Conservation (phyloP, 2,888 invertebrate genomes). For the Pristionchus entomophagus region DNA sequence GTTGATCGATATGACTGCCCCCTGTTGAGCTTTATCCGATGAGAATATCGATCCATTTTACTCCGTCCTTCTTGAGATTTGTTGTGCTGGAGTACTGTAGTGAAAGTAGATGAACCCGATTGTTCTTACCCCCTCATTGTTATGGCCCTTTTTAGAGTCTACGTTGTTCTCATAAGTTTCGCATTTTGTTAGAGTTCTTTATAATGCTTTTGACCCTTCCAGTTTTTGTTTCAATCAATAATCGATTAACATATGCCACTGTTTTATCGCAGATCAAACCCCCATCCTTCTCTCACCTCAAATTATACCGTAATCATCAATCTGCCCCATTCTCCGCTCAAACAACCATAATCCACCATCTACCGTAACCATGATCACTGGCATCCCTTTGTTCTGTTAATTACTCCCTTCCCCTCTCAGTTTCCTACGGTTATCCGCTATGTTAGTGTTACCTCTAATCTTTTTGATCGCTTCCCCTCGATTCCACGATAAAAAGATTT, state of each 20-base stretch:
- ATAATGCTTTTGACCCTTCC: background rate
- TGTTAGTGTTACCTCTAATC: background rate
- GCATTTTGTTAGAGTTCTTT: constrained; percentile 3
- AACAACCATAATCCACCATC: background rate
- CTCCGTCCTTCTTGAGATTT: background rate
- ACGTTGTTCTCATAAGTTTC: background rate
- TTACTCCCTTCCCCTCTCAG: background rate
- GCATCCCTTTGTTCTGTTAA: background rate
- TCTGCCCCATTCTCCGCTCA: background rate
- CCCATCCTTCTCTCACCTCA: background rate
- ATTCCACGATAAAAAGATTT: background rate
- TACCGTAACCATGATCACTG: constrained; percentile 18
- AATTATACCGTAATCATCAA: background rate
- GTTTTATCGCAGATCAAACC: background rate
- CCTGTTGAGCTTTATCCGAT: constrained; percentile 1
- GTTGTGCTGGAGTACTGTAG: background rate
- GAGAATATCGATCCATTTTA: background rate
- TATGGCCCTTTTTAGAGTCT: background rate
- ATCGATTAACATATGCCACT: background rate
- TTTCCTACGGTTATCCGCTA: background rate
- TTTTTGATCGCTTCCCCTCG: background rate
- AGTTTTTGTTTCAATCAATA: background rate
- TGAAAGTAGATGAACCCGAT: background rate
- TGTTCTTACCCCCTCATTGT: background rate
- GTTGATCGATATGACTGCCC: constrained; percentile 3